These are phyloP conservation scores for Xenentodon cancila DNA, from an alignment of 2,797 vertebrate genomes.

Conservation along the genomic window DNA sequence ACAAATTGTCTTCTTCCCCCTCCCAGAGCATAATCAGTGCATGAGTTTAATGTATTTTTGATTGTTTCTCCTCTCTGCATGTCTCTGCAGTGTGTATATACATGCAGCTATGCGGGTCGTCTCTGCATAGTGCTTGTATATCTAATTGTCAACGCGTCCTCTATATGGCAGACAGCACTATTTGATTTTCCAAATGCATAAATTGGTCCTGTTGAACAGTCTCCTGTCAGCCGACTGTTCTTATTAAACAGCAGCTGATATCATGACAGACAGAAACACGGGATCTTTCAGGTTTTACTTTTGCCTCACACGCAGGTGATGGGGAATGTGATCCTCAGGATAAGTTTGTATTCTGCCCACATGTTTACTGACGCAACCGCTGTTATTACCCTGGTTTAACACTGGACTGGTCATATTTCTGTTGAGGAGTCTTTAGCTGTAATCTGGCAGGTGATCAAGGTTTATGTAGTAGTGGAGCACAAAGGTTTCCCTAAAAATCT, in stretches of 20 bases:
- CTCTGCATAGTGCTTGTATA: conserved; percentile 15
- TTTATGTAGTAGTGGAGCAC: background rate
- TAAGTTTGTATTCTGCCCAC: no score
- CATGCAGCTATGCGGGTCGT: conserved; percentile 25
- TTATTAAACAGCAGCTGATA: conserved; percentile 17
- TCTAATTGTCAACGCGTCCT: conserved; percentile 20
- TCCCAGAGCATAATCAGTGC: conserved; percentile 53
- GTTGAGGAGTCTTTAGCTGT: background rate
- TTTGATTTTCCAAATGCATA: conserved; percentile 16
- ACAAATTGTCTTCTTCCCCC: conserved; percentile 36
- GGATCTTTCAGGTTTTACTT: conserved; percentile 20
- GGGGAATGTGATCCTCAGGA: background rate
- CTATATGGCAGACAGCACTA: conserved; percentile 10
- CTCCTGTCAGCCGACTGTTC: conserved; percentile 15
- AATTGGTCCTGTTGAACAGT: conserved; percentile 3
- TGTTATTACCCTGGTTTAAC: no score
- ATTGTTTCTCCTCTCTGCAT: conserved; percentile 51
- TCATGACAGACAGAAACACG: conserved; percentile 54
- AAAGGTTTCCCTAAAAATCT: background rate
- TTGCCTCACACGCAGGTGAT: background rate
- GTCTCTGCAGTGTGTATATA: conserved; percentile 43
- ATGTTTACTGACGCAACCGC: no score
- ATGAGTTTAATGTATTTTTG: conserved; percentile 54
- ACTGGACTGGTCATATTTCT: background rate
- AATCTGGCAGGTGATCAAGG: background rate